Evolutionary conservation across 2,113 vertebrate species (phyloP).

Genomic region (Daboia siamensis): DNA sequence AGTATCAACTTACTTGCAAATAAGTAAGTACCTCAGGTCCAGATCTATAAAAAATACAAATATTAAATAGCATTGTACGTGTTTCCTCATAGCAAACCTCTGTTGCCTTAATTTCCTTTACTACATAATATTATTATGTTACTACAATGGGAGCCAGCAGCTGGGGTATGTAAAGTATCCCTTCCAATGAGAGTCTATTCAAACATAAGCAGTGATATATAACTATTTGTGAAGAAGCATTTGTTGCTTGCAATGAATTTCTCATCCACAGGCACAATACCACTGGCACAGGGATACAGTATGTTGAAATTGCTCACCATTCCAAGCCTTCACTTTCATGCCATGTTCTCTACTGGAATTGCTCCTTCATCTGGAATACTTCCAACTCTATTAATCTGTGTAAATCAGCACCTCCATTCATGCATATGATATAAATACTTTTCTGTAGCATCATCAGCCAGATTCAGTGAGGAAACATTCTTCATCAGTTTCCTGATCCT

Average conservation of each 20-base stretch:
- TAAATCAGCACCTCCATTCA: background rate
- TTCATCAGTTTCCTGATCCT: background rate
- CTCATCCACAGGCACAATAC: background rate
- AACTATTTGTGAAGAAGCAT: background rate
- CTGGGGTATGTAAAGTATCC: background rate
- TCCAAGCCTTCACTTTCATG: background rate
- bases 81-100: background rate
- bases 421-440: background rate
- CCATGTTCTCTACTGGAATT: background rate
- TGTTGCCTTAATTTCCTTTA: background rate
- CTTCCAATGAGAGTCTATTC: background rate
- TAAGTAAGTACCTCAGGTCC: background rate
- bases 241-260: background rate
- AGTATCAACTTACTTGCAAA: background rate
- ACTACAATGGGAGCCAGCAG: background rate
- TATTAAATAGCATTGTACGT: background rate
- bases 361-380: background rate
- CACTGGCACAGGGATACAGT: background rate
- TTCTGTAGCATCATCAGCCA: background rate
- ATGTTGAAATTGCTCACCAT: background rate
- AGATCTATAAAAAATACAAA: background rate
- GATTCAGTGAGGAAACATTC: background rate
- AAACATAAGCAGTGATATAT: background rate
- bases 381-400: background rate
- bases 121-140: background rate